Evolutionary conservation across 2,888 invertebrate genomes (phyloP).

Genomic region (Dysmachus trigonus): DNA sequence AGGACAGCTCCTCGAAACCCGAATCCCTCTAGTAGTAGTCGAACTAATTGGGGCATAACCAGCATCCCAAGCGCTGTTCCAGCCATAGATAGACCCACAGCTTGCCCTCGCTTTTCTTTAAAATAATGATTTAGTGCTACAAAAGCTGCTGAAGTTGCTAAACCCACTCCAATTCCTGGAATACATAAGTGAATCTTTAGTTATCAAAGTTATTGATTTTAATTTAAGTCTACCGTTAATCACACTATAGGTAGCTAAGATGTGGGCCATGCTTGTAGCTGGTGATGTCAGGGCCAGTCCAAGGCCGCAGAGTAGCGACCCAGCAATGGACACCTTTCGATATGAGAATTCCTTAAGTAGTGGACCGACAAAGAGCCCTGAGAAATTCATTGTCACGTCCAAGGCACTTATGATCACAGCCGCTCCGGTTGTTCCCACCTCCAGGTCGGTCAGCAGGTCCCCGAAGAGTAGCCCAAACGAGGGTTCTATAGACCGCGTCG

Average conservation of each 20-base stretch:
- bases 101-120: conserved; percentile 79
- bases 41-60: conserved; percentile 80
- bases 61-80: conserved; percentile 82
- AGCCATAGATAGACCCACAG: conserved; percentile 81
- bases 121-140: conserved; percentile 83
- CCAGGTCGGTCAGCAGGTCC: conserved; percentile 73
- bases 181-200: neutral
- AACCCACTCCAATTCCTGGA: conserved; percentile 78
- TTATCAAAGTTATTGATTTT: neutral
- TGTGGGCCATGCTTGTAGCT: conserved; percentile 76
- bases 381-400: conserved; percentile 81
- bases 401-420: conserved; percentile 79
- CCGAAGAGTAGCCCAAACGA: conserved; percentile 83
- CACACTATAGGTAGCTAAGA: conserved; percentile 77
- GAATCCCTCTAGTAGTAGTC: conserved; percentile 70
- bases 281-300: conserved; percentile 75
- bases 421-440: conserved; percentile 79
- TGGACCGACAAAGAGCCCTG: conserved; percentile 80
- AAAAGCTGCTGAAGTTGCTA: conserved; percentile 80
- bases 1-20: conserved; percentile 76
- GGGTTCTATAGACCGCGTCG: conserved; percentile 81
- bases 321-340: conserved; percentile 75
- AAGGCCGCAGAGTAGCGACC: conserved; percentile 72
- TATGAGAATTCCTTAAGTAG: conserved; percentile 79
- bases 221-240: conserved; percentile 72